Percentiles rank a stretch among this genome's conserved stretches.
These are phyloP conservation scores for Astropecten irregularis DNA, from an alignment of 53 echinoderm and acorn worm species.

Conservation along the genomic window DNA sequence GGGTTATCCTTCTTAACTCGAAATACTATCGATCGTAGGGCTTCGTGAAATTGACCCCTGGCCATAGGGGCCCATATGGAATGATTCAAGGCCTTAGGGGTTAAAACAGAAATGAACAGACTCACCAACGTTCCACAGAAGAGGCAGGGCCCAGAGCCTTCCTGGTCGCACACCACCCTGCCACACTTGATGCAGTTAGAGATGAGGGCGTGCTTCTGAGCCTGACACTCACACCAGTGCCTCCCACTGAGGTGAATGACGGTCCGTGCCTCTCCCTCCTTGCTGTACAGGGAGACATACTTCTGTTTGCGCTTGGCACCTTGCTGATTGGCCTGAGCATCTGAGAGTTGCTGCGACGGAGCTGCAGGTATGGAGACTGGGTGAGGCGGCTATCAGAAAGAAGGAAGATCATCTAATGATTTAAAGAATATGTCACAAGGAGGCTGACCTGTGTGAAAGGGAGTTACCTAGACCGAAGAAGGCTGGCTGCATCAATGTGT, in stretches of 20 bases:
- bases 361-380: not conserved
- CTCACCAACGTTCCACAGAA: constrained; percentile 93
- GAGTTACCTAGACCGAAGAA: too few species aligned
- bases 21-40: too few species aligned
- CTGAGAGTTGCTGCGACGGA: constrained; percentile 5
- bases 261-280: constrained; percentile 83
- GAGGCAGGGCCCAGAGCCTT: constrained; percentile 95
- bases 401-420: not conserved
- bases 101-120: too few species aligned
- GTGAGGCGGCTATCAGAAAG: constrained; percentile 12
- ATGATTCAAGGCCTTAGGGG: too few species aligned
- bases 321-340: constrained; percentile 58
- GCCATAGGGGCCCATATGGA: too few species aligned
- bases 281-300: constrained; percentile 91
- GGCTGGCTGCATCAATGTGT: too few species aligned
- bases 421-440: too few species aligned
- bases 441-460: too few species aligned
- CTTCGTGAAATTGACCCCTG: too few species aligned
- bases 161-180: constrained; percentile 93
- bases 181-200: constrained; percentile 91
- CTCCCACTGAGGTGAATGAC: constrained; percentile 81
- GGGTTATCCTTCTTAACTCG: too few species aligned
- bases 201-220: constrained; percentile 86
- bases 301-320: constrained; percentile 83
- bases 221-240: constrained; percentile 93